Conservation (phyloP, 2,888 invertebrate species). For the Watsonalla binaria region DNA sequence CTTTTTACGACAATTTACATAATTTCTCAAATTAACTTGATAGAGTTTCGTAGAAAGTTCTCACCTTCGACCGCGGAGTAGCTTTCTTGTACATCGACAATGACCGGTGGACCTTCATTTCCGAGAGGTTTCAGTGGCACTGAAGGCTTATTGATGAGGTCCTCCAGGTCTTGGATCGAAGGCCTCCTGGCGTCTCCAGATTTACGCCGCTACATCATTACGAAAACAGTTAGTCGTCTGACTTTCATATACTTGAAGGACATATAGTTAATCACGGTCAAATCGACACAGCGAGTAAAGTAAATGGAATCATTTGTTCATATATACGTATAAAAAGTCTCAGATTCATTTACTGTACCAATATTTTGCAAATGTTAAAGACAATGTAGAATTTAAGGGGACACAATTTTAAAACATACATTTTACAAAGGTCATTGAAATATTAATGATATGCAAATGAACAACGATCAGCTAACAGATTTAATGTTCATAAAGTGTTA, state of each 20-base stretch:
- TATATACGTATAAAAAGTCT: not conserved
- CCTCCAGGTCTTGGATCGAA: conserved; percentile 93
- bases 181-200: conserved; percentile 94
- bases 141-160: conserved; percentile 93
- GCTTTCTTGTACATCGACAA: conserved; percentile 95
- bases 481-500: conserved; percentile 44
- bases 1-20: too few relatives aligned
- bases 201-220: conserved; percentile 83
- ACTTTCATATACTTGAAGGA: not conserved
- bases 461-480: conserved; percentile 22
- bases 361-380: not conserved
- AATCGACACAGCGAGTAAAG: conserved; percentile 23
- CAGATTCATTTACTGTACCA: not conserved
- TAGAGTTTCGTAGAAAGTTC: conserved; percentile 1
- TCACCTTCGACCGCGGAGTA: conserved; percentile 98
- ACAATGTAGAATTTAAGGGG: not conserved
- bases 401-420: conserved; percentile 3
- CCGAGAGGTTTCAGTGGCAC: conserved; percentile 91
- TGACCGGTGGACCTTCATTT: conserved; percentile 90
- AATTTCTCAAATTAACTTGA: too few relatives aligned
- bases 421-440: conserved; percentile 25
- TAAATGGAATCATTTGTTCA: conserved; percentile 2
- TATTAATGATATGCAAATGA: conserved; percentile 28
- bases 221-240: conserved; percentile 24
- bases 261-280: conserved; percentile 47